phyloP scores from a whole-genome alignment of 2,888 invertebrate species.

The Eupithecia abbreviata region DNA sequence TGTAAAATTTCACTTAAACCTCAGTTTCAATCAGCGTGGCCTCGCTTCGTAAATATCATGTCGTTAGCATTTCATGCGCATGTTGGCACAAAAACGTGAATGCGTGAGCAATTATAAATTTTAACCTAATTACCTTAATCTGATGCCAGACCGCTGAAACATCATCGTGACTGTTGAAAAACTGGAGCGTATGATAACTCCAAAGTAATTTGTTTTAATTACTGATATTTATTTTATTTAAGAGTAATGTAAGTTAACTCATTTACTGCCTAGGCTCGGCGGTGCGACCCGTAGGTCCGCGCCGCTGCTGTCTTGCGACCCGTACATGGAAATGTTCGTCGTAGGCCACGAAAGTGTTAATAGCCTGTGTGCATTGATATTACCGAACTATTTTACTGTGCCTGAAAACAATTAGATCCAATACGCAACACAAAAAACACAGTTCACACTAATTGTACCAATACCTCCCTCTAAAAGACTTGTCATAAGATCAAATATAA shows the following conservation, averaged over 20 bases:
- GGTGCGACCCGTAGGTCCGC: too few relatives aligned
- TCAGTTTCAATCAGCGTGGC: constrained; percentile 42
- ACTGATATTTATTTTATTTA: background rate
- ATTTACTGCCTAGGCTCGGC: too few relatives aligned
- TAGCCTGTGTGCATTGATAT: too few relatives aligned
- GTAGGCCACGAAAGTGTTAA: too few relatives aligned
- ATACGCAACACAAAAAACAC: too few relatives aligned
- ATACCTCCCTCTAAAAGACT: too few relatives aligned
- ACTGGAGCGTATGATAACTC: constrained; percentile 38
- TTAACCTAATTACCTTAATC: constrained; percentile 61
- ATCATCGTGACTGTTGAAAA: constrained; percentile 45
- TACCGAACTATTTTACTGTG: too few relatives aligned
- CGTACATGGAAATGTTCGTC: too few relatives aligned
- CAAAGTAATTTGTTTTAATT: constrained; percentile 18
- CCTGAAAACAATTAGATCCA: too few relatives aligned
- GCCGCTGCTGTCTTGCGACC: too few relatives aligned
- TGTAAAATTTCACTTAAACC: constrained; percentile 20
- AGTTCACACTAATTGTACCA: too few relatives aligned
- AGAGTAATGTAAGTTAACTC: background rate
- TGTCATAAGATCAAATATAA: too few relatives aligned
- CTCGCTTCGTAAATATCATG: constrained; percentile 60
- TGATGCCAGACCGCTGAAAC: constrained; percentile 46
- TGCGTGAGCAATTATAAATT: constrained; percentile 61
- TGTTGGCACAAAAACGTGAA: constrained; percentile 56
- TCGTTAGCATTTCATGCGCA: constrained; percentile 64